phyloP scores from a whole-genome alignment of 2,113 vertebrate genomes.

The Psilopsiagon aymara region DNA sequence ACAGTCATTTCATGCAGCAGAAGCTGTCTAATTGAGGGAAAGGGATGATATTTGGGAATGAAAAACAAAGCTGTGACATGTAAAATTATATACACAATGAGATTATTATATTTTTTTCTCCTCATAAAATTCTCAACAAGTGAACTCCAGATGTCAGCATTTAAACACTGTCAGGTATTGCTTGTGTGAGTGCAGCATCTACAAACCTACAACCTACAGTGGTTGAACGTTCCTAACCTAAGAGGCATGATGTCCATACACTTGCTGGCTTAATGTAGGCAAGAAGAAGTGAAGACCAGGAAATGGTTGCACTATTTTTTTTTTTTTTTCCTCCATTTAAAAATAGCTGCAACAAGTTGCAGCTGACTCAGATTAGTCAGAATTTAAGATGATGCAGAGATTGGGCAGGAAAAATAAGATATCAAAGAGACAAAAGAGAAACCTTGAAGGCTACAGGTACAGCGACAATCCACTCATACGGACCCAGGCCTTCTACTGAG shows the following conservation, averaged over 20 bases:
- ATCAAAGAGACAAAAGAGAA: not conserved
- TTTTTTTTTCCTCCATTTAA: not conserved
- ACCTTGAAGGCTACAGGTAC: not conserved
- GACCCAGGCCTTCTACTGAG: not conserved
- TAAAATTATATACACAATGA: not conserved
- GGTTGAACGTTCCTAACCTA: not conserved
- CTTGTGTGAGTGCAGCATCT: not conserved
- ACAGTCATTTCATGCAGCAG: constrained; percentile 7
- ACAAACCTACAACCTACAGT: not conserved
- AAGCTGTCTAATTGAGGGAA: constrained; percentile 18
- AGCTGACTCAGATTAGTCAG: not conserved
- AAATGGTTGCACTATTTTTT: not conserved
- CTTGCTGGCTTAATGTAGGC: not conserved
- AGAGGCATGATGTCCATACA: not conserved
- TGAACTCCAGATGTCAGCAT: constrained; percentile 38
- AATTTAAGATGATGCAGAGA: not conserved
- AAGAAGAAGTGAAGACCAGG: not conserved
- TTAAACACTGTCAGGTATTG: constrained; percentile 29
- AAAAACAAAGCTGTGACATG: constrained; percentile 32
- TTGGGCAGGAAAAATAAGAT: not conserved
- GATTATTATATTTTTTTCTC: too few relatives aligned
- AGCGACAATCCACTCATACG: not conserved
- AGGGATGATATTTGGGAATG: constrained; percentile 20
- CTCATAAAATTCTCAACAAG: constrained; percentile 4
- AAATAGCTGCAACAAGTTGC: not conserved